These are phyloP conservation scores for Diabrotica balteata DNA, from an alignment of 2,888 invertebrate genomes.

Conservation along the genomic window DNA sequence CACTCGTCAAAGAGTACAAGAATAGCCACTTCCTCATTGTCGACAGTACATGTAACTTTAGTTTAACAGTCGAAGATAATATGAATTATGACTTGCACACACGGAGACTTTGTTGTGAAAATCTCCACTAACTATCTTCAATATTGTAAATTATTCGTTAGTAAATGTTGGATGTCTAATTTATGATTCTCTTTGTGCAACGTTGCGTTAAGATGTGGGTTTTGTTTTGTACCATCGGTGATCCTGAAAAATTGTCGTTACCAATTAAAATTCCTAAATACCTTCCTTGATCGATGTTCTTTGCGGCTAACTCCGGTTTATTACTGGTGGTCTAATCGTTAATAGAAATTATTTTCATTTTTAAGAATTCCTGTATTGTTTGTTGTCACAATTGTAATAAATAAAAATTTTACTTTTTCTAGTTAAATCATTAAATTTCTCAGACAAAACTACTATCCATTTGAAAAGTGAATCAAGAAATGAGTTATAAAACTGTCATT, in stretches of 20 bases:
- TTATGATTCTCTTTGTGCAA: conserved; percentile 52
- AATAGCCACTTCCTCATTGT: conserved; percentile 52
- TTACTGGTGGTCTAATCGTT: background rate
- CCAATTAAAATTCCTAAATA: conserved; percentile 21
- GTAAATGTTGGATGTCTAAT: conserved; percentile 55
- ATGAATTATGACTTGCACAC: conserved; percentile 31
- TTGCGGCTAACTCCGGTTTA: conserved; percentile 3
- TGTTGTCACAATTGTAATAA: no score
- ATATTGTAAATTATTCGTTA: conserved; percentile 52
- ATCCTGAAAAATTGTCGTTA: conserved; percentile 11
- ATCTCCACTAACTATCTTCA: conserved; percentile 28
- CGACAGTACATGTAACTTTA: conserved; percentile 37
- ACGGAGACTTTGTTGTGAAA: conserved; percentile 35
- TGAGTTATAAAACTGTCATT: no score
- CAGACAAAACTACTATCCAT: no score
- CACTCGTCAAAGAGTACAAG: conserved; percentile 22
- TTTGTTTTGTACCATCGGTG: conserved; percentile 3
- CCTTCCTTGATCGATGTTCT: conserved; percentile 11
- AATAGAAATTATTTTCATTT: background rate
- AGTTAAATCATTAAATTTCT: no score
- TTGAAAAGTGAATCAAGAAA: no score
- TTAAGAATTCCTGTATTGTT: no score
- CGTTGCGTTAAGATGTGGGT: conserved; percentile 38
- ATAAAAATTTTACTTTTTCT: no score
- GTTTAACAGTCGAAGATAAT: conserved; percentile 47